These are phyloP conservation scores for Microcebus ravelobensis DNA, from an alignment of 2,113 vertebrate genomes.

Conservation along the genomic window DNA sequence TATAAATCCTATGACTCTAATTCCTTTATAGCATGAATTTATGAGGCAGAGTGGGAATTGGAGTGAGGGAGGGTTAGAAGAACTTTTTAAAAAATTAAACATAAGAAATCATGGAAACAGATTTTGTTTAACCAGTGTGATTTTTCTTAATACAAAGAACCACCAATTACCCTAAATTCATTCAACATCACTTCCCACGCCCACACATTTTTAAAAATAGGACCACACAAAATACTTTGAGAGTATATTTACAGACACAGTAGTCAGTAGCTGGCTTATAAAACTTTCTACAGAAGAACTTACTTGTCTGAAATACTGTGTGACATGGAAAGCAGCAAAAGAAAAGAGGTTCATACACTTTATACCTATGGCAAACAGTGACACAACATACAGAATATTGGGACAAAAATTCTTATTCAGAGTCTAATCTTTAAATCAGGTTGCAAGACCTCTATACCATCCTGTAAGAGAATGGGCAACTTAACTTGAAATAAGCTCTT, in stretches of 20 bases:
- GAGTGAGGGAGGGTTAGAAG: neutral
- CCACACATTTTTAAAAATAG: constrained; percentile 66
- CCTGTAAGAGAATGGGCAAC: neutral
- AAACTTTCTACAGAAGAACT: constrained; percentile 35
- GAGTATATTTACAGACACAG: constrained; percentile 46
- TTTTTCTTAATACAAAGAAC: constrained; percentile 67
- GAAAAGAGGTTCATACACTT: neutral
- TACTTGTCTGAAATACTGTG: neutral
- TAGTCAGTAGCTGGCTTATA: constrained; percentile 42
- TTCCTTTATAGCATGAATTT: constrained; percentile 60
- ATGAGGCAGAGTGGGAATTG: constrained; percentile 25
- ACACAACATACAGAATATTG: neutral
- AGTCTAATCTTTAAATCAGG: neutral
- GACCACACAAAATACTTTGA: constrained; percentile 60
- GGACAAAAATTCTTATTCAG: neutral
- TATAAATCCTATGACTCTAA: constrained; percentile 55
- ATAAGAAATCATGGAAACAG: constrained; percentile 43
- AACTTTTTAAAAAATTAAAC: constrained; percentile 50
- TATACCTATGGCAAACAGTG: neutral
- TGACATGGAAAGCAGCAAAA: neutral
- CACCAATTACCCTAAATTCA: constrained; percentile 61
- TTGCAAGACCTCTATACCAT: neutral
- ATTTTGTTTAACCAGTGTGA: constrained; percentile 11
- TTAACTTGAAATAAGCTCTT: constrained; percentile 35
- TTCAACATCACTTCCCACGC: constrained; percentile 68